Percentiles rank a stretch among this genome's conserved stretches.
These are phyloP conservation scores for Oryzias woworae DNA, from an alignment of 2,113 vertebrate species.

Conservation along the genomic window DNA sequence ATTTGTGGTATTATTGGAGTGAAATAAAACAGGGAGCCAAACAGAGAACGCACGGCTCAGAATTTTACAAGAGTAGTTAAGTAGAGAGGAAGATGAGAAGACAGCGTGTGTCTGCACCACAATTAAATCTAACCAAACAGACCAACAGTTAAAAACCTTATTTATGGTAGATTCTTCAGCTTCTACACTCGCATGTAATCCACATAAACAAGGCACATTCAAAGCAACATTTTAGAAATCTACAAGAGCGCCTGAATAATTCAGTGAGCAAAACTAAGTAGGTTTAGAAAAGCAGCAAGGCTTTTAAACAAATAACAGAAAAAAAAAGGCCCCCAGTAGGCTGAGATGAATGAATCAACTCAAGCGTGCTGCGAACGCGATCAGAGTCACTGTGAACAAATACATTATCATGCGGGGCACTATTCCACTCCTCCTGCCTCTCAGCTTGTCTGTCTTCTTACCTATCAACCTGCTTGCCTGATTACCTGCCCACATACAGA, in stretches of 20 bases:
- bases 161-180: slow-evolving; percentile 27
- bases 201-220: slow-evolving; percentile 29
- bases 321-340: slow-evolving; percentile 52
- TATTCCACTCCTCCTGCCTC: slow-evolving; percentile 60
- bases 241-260: slow-evolving; percentile 41
- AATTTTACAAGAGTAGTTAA: slow-evolving; percentile 36
- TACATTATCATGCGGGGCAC: slow-evolving; percentile 66
- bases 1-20: slow-evolving; percentile 21
- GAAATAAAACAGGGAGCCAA: slow-evolving; percentile 42
- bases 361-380: slow-evolving; percentile 63
- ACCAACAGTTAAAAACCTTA: slow-evolving; percentile 26
- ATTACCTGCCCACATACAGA: slow-evolving; percentile 64
- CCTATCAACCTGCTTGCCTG: slow-evolving; percentile 54
- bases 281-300: slow-evolving; percentile 50
- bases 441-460: slow-evolving; percentile 64
- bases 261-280: slow-evolving; percentile 49
- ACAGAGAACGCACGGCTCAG: slow-evolving; percentile 21
- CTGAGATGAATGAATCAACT: slow-evolving; percentile 69
- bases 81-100: slow-evolving; percentile 38
- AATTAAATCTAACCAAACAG: slow-evolving; percentile 49
- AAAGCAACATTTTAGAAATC: slow-evolving; percentile 6
- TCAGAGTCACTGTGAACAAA: slow-evolving; percentile 66
- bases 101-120: slow-evolving; percentile 5
- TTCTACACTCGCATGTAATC: slow-evolving; percentile 18
- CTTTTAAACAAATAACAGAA: slow-evolving; percentile 57